Conservation (phyloP, 2,113 vertebrate genomes). For the Balaenoptera acutorostrata region DNA sequence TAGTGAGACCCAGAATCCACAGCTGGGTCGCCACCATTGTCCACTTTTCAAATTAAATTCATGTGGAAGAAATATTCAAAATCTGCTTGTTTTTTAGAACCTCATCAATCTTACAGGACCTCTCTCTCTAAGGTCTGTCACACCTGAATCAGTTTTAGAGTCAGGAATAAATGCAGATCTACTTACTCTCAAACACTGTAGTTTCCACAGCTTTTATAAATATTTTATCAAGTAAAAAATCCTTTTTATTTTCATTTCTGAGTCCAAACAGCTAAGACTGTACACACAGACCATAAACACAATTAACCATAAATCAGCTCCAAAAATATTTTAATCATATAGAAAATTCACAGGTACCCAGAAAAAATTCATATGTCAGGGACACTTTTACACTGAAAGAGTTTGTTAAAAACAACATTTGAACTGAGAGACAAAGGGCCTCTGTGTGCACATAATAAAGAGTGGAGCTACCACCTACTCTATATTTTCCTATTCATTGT, state of each 20-base stretch:
- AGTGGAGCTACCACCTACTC: not conserved
- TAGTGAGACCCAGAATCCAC: not conserved
- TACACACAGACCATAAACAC: not conserved
- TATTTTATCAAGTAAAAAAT: not conserved
- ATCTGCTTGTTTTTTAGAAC: not conserved
- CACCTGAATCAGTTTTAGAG: not conserved
- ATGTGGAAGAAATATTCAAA: not conserved
- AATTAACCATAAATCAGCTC: not conserved
- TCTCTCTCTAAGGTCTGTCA: not conserved
- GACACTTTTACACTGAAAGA: not conserved
- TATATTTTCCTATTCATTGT: not conserved
- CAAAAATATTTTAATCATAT: not conserved
- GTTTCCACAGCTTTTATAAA: not conserved
- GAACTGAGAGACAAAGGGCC: not conserved
- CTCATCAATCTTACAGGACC: not conserved
- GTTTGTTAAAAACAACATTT: slow-evolving; percentile 3
- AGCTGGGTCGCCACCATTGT: not conserved
- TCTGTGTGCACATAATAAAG: not conserved
- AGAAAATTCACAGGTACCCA: not conserved
- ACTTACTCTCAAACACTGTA: not conserved
- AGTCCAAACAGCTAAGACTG: not conserved
- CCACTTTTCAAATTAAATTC: not conserved
- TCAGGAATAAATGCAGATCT: not conserved
- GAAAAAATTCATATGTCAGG: not conserved
- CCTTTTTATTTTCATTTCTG: not conserved